Percentiles rank a stretch among this genome's conserved stretches.
Evolutionary conservation across 1,140 invertebrate genomes (phyloP).

Genomic region (Drosophila malerkotliana): DNA sequence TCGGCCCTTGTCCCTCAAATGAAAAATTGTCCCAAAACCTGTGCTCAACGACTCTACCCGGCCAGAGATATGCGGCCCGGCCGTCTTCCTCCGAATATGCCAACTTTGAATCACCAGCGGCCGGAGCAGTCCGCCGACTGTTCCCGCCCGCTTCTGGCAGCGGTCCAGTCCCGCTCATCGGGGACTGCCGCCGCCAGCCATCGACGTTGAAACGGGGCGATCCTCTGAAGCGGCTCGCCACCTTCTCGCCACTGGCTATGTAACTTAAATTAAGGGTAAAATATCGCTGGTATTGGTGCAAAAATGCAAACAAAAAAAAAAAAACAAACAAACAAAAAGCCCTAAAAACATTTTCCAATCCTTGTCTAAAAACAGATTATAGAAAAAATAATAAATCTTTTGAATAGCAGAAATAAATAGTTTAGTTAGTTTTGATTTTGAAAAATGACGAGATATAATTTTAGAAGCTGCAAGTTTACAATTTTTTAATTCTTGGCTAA

Average conservation of each 20-base stretch:
- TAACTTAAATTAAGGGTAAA: constrained; percentile 84
- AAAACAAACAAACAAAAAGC: constrained; percentile 34
- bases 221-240: constrained; percentile 52
- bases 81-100: constrained; percentile 31
- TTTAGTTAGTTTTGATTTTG: constrained; percentile 1
- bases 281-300: constrained; percentile 84
- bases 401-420: neutral
- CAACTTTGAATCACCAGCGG: constrained; percentile 23
- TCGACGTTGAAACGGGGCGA: constrained; percentile 54
- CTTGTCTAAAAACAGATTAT: neutral
- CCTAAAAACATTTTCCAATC: constrained; percentile 28
- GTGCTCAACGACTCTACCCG: constrained; percentile 12
- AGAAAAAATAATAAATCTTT: neutral
- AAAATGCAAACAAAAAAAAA: constrained; percentile 36
- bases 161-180: constrained; percentile 44
- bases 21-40: constrained; percentile 9
- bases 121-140: constrained; percentile 27
- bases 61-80: constrained; percentile 45
- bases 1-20: constrained; percentile 22
- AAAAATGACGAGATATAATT: constrained; percentile 21
- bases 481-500: neutral
- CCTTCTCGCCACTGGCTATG: constrained; percentile 68
- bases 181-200: constrained; percentile 42
- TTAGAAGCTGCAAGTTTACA: constrained; percentile 52
- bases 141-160: constrained; percentile 40